These are phyloP conservation scores for Magallana nippona DNA, from an alignment of 2,888 invertebrate species.

Conservation along the genomic window DNA sequence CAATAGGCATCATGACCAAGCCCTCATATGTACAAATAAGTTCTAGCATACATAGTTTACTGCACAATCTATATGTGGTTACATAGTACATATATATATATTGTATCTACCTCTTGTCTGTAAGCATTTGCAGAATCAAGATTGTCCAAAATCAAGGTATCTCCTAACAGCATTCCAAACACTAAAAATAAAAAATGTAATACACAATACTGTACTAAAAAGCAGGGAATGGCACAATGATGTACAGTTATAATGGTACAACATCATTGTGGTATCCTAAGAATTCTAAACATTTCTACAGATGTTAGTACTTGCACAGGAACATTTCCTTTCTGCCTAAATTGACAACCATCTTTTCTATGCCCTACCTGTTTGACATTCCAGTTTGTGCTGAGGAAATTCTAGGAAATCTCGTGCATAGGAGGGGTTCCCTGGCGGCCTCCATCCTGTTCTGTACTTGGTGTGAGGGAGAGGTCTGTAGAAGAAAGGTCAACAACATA, in stretches of 20 bases:
- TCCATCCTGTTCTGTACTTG: slow-evolving; percentile 73
- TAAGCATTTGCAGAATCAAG: slow-evolving; percentile 78
- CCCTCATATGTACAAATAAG: too few relatives aligned
- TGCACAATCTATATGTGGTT: too few relatives aligned
- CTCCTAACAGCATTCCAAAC: slow-evolving; percentile 79
- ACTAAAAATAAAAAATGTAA: slow-evolving; percentile 69
- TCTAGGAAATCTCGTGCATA: slow-evolving; percentile 76
- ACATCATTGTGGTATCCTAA: too few relatives aligned
- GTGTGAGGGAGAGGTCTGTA: slow-evolving; percentile 78
- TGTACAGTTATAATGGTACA: too few relatives aligned
- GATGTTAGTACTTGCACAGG: too few relatives aligned
- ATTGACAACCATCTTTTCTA: not conserved
- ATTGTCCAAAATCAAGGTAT: slow-evolving; percentile 78
- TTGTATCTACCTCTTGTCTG: slow-evolving; percentile 75
- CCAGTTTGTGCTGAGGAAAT: slow-evolving; percentile 75
- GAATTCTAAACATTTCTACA: too few relatives aligned
- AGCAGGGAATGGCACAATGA: too few relatives aligned
- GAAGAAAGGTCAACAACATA: slow-evolving; percentile 36
- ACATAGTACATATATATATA: too few relatives aligned
- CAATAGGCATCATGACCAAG: too few relatives aligned
- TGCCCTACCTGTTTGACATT: slow-evolving; percentile 73
- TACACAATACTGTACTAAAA: not conserved
- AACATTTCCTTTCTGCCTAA: too few relatives aligned
- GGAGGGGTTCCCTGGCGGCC: slow-evolving; percentile 76
- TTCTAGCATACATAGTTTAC: too few relatives aligned